Evolutionary conservation across 1,140 invertebrate species (phyloP), one percentile per base, ranked within the genome.

Genomic region (Dysdera silvatica): DNA sequence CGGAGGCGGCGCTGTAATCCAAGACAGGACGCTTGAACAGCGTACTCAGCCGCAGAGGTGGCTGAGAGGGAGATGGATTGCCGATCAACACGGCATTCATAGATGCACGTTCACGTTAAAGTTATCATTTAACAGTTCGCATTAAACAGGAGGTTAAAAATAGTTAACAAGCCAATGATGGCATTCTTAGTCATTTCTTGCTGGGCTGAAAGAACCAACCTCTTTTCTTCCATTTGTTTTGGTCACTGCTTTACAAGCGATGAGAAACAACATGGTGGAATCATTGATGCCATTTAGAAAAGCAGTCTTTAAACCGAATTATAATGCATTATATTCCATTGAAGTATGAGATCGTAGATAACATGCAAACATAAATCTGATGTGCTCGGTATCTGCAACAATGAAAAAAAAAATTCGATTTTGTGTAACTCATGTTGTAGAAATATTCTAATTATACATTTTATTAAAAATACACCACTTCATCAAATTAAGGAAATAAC

Each of bases 291-390:
- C 47, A 29, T 48, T 16, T 48, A 23, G 18, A 3, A 53, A 53
- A 28, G 16, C 10, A 12, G 54, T 10, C 5, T 54, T 85, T 84
- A 97, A 77, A 94, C 93, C 74, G 98, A 82, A 82, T 98, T 98
- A 78, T 98, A 99, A 80, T 98, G 95, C 80, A 98, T 98, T 58
- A 99, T 83, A 73, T 97, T 96, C 73, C 86, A 86, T 82, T 99
- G 96, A 86, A 99, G 93, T 72, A 99, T 98, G 58, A 95, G 98
- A 82, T 98, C 95, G 82, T 99, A 99, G 49, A 99, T 95, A 69
- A 95, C 95, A n/a, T 80, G 95, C 98, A 82, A 99, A 99, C 74
- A 99, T 95, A 79, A 99, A 90, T 78, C 96, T 92, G 79, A 99
- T 99, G 80, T 98, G 98, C 84, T 99, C 96, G 72, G 96, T 99